Evolutionary conservation across 2,888 invertebrate genomes (phyloP).

Genomic region (Mechanitis messenoides): DNA sequence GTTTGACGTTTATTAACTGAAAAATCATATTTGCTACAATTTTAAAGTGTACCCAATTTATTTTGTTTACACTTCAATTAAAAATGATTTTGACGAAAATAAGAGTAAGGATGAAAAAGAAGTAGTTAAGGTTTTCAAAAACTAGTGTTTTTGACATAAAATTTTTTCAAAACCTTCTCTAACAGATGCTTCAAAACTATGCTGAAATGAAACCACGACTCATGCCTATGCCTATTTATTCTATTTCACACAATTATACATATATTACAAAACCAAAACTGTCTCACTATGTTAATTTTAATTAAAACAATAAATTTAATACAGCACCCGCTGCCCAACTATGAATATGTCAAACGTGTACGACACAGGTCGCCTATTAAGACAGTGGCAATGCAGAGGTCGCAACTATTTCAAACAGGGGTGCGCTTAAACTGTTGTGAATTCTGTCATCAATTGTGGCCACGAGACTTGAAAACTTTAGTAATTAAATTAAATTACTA

Average conservation of each 20-base stretch:
- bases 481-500: conserved; percentile 11
- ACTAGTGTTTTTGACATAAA: too few relatives aligned
- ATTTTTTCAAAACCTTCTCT: too few relatives aligned
- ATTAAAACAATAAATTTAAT: conserved; percentile 42
- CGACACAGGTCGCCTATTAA: conserved; percentile 44
- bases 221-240: background rate
- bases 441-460: conserved; percentile 52
- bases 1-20: conserved; percentile 1
- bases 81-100: too few relatives aligned
- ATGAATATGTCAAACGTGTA: conserved; percentile 34
- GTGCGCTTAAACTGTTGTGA: conserved; percentile 53
- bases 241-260: background rate
- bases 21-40: background rate
- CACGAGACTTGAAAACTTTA: conserved; percentile 31
- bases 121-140: too few relatives aligned
- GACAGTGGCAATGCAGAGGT: conserved; percentile 55
- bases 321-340: conserved; percentile 30
- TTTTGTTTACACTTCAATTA: background rate
- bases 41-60: background rate
- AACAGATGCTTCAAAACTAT: too few relatives aligned
- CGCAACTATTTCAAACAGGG: conserved; percentile 55
- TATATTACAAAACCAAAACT: conserved; percentile 32
- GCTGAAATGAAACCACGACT: too few relatives aligned
- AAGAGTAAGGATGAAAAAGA: too few relatives aligned
- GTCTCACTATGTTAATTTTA: conserved; percentile 35